These are phyloP conservation scores for Drosophila peninsularis DNA, from an alignment of 2,888 invertebrate species.

Conservation along the genomic window DNA sequence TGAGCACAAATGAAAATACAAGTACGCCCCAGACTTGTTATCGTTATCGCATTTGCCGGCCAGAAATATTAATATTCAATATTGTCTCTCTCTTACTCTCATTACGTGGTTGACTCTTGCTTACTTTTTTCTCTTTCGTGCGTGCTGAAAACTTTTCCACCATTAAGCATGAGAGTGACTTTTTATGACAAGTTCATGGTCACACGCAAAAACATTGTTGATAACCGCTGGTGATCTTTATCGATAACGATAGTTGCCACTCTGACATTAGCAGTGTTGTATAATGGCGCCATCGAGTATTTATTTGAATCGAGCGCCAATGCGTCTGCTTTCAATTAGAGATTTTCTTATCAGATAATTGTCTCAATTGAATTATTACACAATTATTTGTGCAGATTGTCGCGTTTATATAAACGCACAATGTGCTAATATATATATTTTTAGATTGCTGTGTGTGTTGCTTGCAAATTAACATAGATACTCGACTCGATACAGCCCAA, in stretches of 20 bases:
- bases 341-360: conserved; percentile 21
- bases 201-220: conserved; percentile 28
- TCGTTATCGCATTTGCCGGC: conserved; percentile 66
- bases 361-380: conserved; percentile 12
- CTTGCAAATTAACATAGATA: conserved; percentile 28
- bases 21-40: conserved; percentile 37
- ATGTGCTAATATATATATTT: background rate
- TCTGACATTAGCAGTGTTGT: conserved; percentile 35
- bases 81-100: conserved; percentile 29
- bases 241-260: conserved; percentile 61
- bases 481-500: conserved; percentile 33
- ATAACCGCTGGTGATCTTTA: conserved; percentile 31
- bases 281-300: conserved; percentile 4
- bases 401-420: conserved; percentile 20
- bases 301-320: conserved; percentile 48
- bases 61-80: conserved; percentile 26
- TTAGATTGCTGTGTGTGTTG: background rate
- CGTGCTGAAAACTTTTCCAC: conserved; percentile 48
- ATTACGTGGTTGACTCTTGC: background rate
- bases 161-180: conserved; percentile 1
- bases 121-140: conserved; percentile 17
- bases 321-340: conserved; percentile 1
- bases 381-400: conserved; percentile 10
- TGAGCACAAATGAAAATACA: conserved; percentile 27
- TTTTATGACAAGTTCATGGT: conserved; percentile 61